phyloP scores from a whole-genome alignment of 2,113 vertebrate genomes.

The Pygoscelis adeliae region DNA sequence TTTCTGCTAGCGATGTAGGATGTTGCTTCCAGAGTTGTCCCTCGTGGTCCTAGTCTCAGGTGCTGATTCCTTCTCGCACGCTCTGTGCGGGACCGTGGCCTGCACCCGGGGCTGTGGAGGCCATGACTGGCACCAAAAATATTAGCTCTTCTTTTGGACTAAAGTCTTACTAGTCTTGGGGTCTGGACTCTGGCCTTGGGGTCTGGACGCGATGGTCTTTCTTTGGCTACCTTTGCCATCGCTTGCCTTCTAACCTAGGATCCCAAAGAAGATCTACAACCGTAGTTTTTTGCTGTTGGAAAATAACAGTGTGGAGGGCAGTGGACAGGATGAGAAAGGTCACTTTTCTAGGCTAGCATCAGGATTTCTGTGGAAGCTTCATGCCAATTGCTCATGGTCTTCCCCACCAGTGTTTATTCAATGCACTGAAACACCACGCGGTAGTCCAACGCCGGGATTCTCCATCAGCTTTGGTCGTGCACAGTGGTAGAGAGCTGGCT shows the following conservation, averaged over 20 bases:
- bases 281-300: not conserved
- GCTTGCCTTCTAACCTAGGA: not conserved
- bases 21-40: not conserved
- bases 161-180: not conserved
- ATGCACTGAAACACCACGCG: not conserved
- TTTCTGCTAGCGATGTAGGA: fast-evolving
- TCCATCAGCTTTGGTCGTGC: not conserved
- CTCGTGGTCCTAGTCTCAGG: not conserved
- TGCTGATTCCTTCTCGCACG: not conserved
- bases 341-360: not conserved
- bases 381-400: not conserved
- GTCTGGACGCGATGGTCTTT: not conserved
- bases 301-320: not conserved
- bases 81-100: fast-evolving
- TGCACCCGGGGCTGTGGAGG: fast-evolving
- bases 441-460: not conserved
- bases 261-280: not conserved
- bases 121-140: not conserved
- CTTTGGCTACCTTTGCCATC: not conserved
- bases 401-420: not conserved
- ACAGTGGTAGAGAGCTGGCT: not conserved
- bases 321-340: not conserved
- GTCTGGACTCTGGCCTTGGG: no score
- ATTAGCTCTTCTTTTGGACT: not conserved
- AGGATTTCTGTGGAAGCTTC: not conserved